Evolutionary conservation across 92 coral and sea anemone genomes (phyloP).

Genomic region (Palythoa grandiflora): DNA sequence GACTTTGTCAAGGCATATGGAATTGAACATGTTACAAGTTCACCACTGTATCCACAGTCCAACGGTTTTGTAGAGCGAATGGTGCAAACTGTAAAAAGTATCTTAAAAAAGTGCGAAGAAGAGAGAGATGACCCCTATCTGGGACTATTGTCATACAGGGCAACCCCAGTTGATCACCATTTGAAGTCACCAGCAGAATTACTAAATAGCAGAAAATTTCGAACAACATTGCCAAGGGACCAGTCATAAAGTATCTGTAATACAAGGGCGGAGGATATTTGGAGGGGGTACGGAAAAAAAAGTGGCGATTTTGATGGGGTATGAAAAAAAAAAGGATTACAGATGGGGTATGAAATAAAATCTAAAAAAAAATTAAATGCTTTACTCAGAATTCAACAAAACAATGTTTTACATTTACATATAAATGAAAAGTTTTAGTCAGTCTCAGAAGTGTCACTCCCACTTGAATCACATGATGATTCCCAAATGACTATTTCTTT

Average conservation of each 20-base stretch:
- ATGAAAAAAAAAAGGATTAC: no score
- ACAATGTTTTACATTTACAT: not conserved
- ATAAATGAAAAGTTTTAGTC: not conserved
- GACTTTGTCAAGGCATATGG: conserved; percentile 22
- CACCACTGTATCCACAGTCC: conserved; percentile 46
- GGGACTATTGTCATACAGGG: conserved; percentile 36
- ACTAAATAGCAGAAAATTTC: conserved; percentile 8
- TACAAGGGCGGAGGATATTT: no score
- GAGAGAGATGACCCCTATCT: conserved; percentile 52
- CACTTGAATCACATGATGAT: not conserved
- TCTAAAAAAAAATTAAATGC: not conserved
- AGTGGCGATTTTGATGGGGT: no score
- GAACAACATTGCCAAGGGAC: conserved; percentile 31
- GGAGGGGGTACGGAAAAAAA: no score
- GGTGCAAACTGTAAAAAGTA: conserved; percentile 38
- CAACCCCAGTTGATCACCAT: conserved; percentile 16
- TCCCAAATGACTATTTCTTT: not conserved
- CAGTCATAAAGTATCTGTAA: no score
- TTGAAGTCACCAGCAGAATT: conserved; percentile 31
- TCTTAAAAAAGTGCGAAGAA: conserved; percentile 40
- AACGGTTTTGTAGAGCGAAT: conserved; percentile 36
- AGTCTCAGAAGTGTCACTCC: not conserved
- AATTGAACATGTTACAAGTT: conserved; percentile 23
- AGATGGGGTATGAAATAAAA: no score
- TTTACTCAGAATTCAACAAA: not conserved